These are phyloP conservation scores for Chrysocyon brachyurus DNA, from an alignment of 2,797 vertebrate genomes.

Conservation along the genomic window DNA sequence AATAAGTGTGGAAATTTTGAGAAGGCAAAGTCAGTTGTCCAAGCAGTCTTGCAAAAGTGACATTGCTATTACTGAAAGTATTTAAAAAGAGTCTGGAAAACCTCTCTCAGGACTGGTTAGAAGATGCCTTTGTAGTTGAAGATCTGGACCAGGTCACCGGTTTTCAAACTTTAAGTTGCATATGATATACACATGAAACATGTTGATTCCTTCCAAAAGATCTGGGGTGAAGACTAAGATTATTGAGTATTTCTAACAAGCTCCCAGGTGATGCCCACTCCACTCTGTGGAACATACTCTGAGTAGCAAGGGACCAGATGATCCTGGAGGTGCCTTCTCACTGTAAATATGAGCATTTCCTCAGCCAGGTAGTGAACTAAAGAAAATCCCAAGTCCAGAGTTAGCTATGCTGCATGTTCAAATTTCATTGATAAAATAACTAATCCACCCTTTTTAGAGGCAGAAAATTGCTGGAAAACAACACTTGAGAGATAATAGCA, in stretches of 20 bases:
- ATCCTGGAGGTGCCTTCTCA: background rate
- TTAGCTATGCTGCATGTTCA: background rate
- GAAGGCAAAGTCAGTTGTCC: background rate
- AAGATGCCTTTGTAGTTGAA: background rate
- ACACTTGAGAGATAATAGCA: slow-evolving; percentile 65
- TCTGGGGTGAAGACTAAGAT: fast-evolving
- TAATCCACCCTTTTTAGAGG: slow-evolving; percentile 50
- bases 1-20: background rate
- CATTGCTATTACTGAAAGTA: background rate
- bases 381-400: slow-evolving; percentile 18
- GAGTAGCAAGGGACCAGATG: too few relatives aligned
- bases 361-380: background rate
- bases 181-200: background rate
- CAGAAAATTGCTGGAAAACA: slow-evolving; percentile 63
- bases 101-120: background rate
- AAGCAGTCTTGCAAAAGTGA: background rate
- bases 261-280: fast-evolving
- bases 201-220: background rate
- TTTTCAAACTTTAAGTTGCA: background rate
- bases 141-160: background rate
- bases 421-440: slow-evolving; percentile 76
- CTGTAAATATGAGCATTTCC: background rate
- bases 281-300: background rate
- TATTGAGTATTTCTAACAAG: background rate
- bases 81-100: background rate